Evolutionary conservation across 64 coral and sea anemone genomes (phyloP), one percentile per base, ranked within the genome.

Genomic region (Catalaphyllia jardinei): DNA sequence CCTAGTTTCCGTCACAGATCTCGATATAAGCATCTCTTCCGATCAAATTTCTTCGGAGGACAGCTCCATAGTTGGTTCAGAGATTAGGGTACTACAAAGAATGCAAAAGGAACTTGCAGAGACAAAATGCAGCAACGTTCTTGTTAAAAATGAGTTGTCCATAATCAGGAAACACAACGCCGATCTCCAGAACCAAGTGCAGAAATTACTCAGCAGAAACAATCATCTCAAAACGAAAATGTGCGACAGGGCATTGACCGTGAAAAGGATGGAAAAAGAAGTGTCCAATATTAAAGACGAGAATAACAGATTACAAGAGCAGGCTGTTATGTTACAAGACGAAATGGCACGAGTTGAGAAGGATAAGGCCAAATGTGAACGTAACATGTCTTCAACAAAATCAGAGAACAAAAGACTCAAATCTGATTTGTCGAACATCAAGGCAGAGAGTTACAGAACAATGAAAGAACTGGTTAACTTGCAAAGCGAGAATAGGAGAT

Each of bases 391-490:
- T 38, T 85, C 88, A 60, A 78, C 92, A 64, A 98, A 94, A 86
- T 74, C 95, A 60, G 95, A 94, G 50, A 89, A 89, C 51, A 98
- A 98, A 59, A 82, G 91, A 50, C 73, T 92, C 20, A 98, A 98
- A 81, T 94, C 69, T 15, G 95, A 98, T 63, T 78, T 98, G 27
- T 91, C 88, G 29, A 87, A 78, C 75, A 73, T 82, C 31, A 92
- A 88, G 62, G 89, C 95, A 52, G 95, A 98, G 30, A 89, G 80
- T 55, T 98, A 98, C 54, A 98, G 91, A 31, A 94, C 85, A 29
- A 98, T 94, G 95, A 98, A 98, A 92, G 89, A 89, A 20, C 85
- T 89, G 27, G 88, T 92, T 52, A 98, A 92, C 72, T 60, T 98
- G 54, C 92, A 98, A 61, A 89, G 88, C 63, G 88, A 98, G 35